Conservation (phyloP, 2,797 vertebrate species). For the Cryptoblepharus egeriae region DNA sequence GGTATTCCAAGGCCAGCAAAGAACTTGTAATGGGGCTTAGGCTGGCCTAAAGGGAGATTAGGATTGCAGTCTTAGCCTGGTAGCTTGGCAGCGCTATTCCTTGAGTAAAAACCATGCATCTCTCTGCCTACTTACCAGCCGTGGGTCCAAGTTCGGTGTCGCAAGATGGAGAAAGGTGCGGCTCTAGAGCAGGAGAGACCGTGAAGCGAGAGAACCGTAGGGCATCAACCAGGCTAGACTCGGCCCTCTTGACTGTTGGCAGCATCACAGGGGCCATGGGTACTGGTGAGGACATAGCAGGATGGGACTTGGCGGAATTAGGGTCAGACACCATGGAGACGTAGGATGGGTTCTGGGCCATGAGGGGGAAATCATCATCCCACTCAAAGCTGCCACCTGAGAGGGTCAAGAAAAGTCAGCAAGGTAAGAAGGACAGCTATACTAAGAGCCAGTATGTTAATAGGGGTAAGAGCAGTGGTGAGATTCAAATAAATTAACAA, state of each 20-base stretch:
- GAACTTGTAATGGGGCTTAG: too few relatives aligned
- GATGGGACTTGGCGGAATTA: slow-evolving; percentile 49
- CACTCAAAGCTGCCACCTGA: slow-evolving; percentile 88
- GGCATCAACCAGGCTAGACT: slow-evolving; percentile 64
- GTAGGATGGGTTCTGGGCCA: slow-evolving; percentile 58
- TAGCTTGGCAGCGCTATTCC: neutral
- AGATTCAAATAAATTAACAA: too few relatives aligned
- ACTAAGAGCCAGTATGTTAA: too few relatives aligned
- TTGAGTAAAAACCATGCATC: neutral
- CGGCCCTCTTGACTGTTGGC: slow-evolving; percentile 15
- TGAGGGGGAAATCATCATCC: slow-evolving; percentile 83
- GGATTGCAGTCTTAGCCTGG: too few relatives aligned
- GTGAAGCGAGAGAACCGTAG: slow-evolving; percentile 91
- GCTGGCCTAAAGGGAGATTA: too few relatives aligned
- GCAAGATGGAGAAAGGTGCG: slow-evolving; percentile 40
- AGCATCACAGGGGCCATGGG: slow-evolving; percentile 40
- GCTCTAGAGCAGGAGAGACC: slow-evolving; percentile 90
- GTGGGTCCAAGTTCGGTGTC: slow-evolving; percentile 49
- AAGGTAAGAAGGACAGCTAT: neutral
- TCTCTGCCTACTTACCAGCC: slow-evolving; percentile 33
- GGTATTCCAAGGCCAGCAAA: too few relatives aligned
- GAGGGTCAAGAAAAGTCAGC: neutral
- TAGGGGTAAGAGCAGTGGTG: neutral
- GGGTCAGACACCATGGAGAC: slow-evolving; percentile 55
- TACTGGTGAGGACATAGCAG: slow-evolving; percentile 56